These are phyloP conservation scores for Barnardius zonarius DNA, from an alignment of 2,113 vertebrate species.

Conservation along the genomic window DNA sequence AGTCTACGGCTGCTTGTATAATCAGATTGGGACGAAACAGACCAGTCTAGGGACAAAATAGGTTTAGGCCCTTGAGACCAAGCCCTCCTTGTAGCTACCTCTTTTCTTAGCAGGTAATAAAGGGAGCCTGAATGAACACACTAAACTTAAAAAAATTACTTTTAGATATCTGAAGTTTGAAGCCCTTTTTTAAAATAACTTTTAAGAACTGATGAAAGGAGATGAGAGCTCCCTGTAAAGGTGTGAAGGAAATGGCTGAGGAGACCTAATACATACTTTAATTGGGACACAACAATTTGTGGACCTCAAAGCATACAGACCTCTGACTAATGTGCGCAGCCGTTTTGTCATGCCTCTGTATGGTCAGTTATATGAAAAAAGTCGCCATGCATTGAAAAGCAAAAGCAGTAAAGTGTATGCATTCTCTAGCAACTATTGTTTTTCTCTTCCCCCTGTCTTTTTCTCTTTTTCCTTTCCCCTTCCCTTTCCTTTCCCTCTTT, in stretches of 20 bases:
- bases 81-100: neutral
- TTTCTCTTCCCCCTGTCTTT: neutral
- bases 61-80: neutral
- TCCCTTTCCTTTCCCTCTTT: rapidly evolving
- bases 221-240: neutral
- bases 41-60: neutral
- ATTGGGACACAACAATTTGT: neutral
- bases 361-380: neutral
- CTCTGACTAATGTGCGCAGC: neutral
- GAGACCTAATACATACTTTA: neutral
- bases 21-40: neutral
- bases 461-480: neutral
- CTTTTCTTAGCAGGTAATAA: neutral
- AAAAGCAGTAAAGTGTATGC: neutral
- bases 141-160: neutral
- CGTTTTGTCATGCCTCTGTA: neutral
- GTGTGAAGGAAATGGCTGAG: neutral
- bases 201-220: neutral
- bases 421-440: neutral
- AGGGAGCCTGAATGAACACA: neutral
- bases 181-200: neutral
- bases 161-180: neutral
- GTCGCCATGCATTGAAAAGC: neutral
- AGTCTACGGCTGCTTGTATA: neutral
- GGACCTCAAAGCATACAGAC: neutral